These are phyloP conservation scores for Notoglanidium macrostoma DNA, from an alignment of 2,797 vertebrate species.

Conservation along the genomic window DNA sequence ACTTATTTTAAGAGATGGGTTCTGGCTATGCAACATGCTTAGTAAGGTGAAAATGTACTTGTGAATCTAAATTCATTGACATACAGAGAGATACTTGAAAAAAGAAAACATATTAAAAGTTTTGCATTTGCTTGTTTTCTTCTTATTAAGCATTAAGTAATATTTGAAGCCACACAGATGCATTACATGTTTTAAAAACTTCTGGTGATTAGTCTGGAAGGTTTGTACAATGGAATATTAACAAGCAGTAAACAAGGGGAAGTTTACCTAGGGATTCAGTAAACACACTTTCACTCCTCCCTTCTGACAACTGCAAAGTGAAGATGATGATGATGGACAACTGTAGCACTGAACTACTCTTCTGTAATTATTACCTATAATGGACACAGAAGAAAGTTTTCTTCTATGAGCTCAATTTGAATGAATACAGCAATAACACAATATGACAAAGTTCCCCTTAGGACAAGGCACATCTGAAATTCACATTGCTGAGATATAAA, in stretches of 20 bases:
- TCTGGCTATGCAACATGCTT: conserved; percentile 36
- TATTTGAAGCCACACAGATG: conserved; percentile 46
- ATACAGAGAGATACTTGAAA: conserved; percentile 53
- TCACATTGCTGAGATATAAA: conserved; percentile 57
- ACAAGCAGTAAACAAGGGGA: conserved; percentile 37
- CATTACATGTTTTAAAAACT: conserved; percentile 7
- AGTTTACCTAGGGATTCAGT: conserved; percentile 26
- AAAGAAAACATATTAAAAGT: conserved; percentile 57
- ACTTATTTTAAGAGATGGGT: conserved; percentile 41
- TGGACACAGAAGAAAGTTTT: conserved; percentile 37
- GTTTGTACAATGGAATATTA: conserved; percentile 30
- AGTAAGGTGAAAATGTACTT: conserved; percentile 55
- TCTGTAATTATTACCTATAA: conserved; percentile 38
- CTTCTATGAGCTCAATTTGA: conserved; percentile 31
- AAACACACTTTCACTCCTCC: conserved; percentile 17
- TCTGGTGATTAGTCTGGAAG: conserved; percentile 16
- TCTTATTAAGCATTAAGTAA: conserved; percentile 41
- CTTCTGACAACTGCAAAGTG: conserved; percentile 36
- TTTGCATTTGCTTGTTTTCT: conserved; percentile 38
- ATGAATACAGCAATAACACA: conserved; percentile 49
- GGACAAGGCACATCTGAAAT: conserved; percentile 63
- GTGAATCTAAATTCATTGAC: conserved; percentile 53
- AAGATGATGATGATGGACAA: conserved; percentile 36
- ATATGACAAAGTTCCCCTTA: conserved; percentile 54
- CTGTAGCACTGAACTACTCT: conserved; percentile 5